phyloP scores from a whole-genome alignment of 2,113 vertebrate species.

The Mirounga angustirostris region DNA sequence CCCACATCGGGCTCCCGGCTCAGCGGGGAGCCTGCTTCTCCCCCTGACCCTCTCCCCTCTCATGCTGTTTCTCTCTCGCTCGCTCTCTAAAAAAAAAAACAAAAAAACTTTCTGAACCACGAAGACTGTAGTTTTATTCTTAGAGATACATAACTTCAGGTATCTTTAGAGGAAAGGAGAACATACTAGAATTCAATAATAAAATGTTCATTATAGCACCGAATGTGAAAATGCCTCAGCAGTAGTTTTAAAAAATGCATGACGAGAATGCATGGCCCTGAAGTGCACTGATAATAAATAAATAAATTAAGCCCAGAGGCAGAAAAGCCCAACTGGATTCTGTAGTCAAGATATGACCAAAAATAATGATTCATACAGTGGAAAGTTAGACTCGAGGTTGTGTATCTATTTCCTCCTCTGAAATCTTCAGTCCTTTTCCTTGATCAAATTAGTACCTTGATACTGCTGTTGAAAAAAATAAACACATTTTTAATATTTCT shows the following conservation, averaged over 20 bases:
- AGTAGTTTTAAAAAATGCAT: constrained; percentile 76
- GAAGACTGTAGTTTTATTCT: constrained; percentile 69
- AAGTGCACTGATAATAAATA: constrained; percentile 74
- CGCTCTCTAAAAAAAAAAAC: no score
- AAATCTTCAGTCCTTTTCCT: neutral
- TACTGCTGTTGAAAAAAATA: neutral
- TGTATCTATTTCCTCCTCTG: neutral
- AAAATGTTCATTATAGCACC: constrained; percentile 77
- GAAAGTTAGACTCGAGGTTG: constrained; percentile 41
- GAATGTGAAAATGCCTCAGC: constrained; percentile 72
- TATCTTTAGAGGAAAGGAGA: constrained; percentile 71
- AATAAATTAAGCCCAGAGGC: constrained; percentile 74
- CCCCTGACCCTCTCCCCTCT: no score
- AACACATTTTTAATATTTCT: neutral
- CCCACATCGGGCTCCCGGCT: no score
- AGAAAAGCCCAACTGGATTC: constrained; percentile 57
- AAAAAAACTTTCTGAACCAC: constrained; percentile 55
- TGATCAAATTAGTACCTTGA: neutral
- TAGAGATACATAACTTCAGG: constrained; percentile 66
- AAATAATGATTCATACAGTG: constrained; percentile 37
- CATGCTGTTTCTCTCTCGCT: no score
- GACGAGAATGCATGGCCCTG: constrained; percentile 65
- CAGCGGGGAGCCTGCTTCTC: no score
- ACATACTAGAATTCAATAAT: constrained; percentile 73
- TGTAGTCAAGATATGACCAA: constrained; percentile 42